Percentiles rank a stretch among this genome's conserved stretches.
These are phyloP conservation scores for Rhogogaster chlorosoma DNA, from an alignment of 2,888 invertebrate species.

Conservation along the genomic window DNA sequence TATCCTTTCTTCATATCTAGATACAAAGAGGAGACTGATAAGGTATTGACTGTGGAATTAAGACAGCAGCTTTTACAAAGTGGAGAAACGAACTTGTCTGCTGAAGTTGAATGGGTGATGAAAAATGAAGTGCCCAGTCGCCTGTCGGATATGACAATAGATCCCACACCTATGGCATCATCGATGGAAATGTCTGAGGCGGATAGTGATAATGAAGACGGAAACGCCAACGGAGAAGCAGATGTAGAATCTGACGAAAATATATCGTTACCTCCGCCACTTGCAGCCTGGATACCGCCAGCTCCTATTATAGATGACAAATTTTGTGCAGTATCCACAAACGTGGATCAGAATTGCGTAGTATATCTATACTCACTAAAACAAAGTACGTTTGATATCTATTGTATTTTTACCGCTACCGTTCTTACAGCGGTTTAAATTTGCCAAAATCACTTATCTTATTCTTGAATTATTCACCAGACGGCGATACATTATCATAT, in stretches of 20 bases:
- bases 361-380: slow-evolving; percentile 77
- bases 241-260: slow-evolving; percentile 54
- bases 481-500: slow-evolving; percentile 72
- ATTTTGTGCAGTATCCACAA: slow-evolving; percentile 83
- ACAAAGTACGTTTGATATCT: slow-evolving; percentile 57
- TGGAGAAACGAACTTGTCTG: neutral
- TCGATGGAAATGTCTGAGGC: slow-evolving; percentile 32
- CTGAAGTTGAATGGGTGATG: slow-evolving; percentile 38
- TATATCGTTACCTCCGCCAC: slow-evolving; percentile 66
- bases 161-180: slow-evolving; percentile 20
- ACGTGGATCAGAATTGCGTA: slow-evolving; percentile 80
- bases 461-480: slow-evolving; percentile 58
- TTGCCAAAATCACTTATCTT: neutral
- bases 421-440: neutral
- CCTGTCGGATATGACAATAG: slow-evolving; percentile 9
- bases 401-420: neutral
- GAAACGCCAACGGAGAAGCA: slow-evolving; percentile 54
- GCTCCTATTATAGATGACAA: slow-evolving; percentile 78
- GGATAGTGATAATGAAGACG: slow-evolving; percentile 51
- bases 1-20: slow-evolving; percentile 53
- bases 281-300: slow-evolving; percentile 83
- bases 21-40: slow-evolving; percentile 60
- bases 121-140: neutral
- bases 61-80: slow-evolving; percentile 61
- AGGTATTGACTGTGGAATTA: slow-evolving; percentile 68